Base-by-base conservation (phyloP, 2,113 vertebrate species). In the Nematolebias whitei region DNA sequence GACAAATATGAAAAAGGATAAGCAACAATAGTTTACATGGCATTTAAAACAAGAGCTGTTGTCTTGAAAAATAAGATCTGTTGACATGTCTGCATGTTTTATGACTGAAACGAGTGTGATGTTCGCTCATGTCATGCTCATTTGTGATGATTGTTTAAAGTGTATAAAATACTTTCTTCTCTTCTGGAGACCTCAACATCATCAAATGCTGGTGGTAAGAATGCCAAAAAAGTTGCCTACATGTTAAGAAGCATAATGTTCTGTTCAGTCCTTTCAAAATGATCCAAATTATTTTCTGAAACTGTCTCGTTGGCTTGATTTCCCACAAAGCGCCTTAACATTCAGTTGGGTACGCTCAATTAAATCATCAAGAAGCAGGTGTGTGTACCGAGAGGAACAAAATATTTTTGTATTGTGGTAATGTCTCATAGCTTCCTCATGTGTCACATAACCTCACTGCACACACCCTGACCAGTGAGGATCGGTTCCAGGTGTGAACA, bases 401-500 rank as follows among this genome's bases (percentile, higher is more conserved):
- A 75, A 60, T 11, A 54, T 58, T 32, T 85, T 79, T 78, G 50
- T 68, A 16, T 54, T 13, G 38, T 32, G 15, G 22, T 15, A 29
- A 78, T 78, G 63, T 58, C 41, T 69, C 55, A 55, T 55, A 44
- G 47, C 15, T 70, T 43, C 47, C 51, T 71, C 70, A 70, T 80
- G 56, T 69, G 48, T 78, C 50, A 58, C 32, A 35, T 74, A 41
- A 50, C 65, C 71, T 70, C 32, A 20, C 13, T 26, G 53, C 1
- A 76, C 86, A 85, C 74, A 79, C 82, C 85, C 83, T 67, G 50
- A 44, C 38, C 45, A 45, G 12, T 19, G 62, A 60, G 64, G 56
- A 57, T 71, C 63, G 52, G 39, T 69, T 20, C 72, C 69, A 76
- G 52, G 76, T 49, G 5, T 22, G 67, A 79, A 82, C 74, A 76